Evolutionary conservation across 2,797 vertebrate genomes (phyloP).

Genomic region (Siniperca undulata): DNA sequence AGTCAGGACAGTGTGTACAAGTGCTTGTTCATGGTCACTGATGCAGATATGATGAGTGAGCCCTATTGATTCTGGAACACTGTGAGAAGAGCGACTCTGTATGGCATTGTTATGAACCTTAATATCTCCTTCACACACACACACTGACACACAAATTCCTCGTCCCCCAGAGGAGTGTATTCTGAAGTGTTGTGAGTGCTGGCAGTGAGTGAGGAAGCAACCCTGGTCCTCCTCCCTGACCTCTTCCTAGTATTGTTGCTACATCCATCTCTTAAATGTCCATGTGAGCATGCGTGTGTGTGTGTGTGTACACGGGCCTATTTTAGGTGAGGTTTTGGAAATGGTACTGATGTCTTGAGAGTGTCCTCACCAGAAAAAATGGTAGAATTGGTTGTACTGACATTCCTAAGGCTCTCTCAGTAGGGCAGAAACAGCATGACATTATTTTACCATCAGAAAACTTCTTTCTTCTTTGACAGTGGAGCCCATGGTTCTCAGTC

Average conservation of each 20-base stretch:
- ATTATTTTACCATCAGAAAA: background rate
- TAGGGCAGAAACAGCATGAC: background rate
- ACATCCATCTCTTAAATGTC: constrained; percentile 66
- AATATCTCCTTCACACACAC: constrained; percentile 49
- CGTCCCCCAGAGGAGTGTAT: constrained; percentile 53
- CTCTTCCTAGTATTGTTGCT: constrained; percentile 78
- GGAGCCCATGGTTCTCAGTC: background rate
- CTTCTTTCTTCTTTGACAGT: background rate
- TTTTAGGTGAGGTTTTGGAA: constrained; percentile 25
- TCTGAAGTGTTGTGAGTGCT: constrained; percentile 56
- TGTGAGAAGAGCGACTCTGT: constrained; percentile 29
- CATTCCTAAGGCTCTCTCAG: background rate
- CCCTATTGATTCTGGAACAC: constrained; percentile 18
- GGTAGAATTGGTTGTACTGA: background rate
- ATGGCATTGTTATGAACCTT: constrained; percentile 43
- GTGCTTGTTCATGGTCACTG: constrained; percentile 13
- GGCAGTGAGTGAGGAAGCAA: constrained; percentile 73
- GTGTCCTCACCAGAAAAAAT: constrained; percentile 1
- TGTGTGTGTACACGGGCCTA: background rate
- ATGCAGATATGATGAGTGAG: constrained; percentile 25
- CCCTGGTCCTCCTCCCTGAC: constrained; percentile 76
- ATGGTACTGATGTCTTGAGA: background rate
- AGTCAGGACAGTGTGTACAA: background rate
- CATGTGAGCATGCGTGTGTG: background rate
- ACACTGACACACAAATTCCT: constrained; percentile 69